phyloP scores from a whole-genome alignment of 2,113 vertebrate species.

The Chroicocephalus ridibundus region DNA sequence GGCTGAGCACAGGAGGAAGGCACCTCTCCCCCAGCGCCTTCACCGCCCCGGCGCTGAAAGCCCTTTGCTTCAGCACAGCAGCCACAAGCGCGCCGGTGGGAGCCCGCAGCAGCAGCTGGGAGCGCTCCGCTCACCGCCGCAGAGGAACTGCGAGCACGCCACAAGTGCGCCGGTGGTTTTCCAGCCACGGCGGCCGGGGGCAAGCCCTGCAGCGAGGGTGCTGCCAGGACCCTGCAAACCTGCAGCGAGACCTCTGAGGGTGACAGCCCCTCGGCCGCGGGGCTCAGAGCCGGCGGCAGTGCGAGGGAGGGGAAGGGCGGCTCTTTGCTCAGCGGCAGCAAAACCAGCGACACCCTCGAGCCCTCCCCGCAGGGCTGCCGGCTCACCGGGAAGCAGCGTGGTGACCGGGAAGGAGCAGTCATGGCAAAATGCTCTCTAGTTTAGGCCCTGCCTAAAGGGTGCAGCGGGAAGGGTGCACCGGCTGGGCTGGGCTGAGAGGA shows the following conservation, averaged over 20 bases:
- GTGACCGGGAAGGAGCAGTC: background rate
- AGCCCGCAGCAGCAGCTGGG: background rate
- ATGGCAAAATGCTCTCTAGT: background rate
- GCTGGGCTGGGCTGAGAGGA: background rate
- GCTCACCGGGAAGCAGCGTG: rapidly evolving
- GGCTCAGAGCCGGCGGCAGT: background rate
- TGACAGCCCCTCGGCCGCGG: rapidly evolving
- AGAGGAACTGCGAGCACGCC: background rate
- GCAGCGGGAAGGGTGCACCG: background rate
- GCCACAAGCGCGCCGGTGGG: background rate
- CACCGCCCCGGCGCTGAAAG: background rate
- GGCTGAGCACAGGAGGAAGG: background rate
- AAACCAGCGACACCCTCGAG: background rate
- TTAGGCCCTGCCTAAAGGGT: background rate
- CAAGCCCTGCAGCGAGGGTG: background rate
- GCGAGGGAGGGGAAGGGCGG: background rate
- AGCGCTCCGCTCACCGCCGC: background rate
- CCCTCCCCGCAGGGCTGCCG: background rate
- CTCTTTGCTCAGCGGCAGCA: background rate
- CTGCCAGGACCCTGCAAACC: background rate
- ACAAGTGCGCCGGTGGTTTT: background rate
- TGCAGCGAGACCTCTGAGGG: background rate
- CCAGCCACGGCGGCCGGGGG: background rate
- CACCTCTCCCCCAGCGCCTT: background rate
- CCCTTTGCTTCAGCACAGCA: rapidly evolving